These are phyloP conservation scores for Saccopteryx leptura DNA, from an alignment of 2,113 vertebrate species.

Conservation along the genomic window DNA sequence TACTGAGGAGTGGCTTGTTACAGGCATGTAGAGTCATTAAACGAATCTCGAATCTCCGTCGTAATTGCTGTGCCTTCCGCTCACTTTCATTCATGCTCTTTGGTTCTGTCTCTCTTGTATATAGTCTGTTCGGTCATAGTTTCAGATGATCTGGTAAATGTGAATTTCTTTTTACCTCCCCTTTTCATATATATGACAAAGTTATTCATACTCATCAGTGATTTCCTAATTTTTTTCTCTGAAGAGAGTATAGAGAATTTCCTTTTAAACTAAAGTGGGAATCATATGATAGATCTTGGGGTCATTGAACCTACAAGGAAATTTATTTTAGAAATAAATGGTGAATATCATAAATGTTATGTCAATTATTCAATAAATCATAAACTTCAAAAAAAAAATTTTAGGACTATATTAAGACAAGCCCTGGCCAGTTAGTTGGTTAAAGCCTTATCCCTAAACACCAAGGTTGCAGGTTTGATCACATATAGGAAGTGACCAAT, in stretches of 20 bases:
- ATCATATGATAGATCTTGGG: background rate
- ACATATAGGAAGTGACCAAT: too few species aligned
- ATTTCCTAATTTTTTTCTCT: slow-evolving; percentile 27
- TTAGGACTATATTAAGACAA: slow-evolving; percentile 7
- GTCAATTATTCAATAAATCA: background rate
- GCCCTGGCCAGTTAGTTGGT: too few species aligned
- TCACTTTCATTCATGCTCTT: background rate
- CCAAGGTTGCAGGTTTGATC: too few species aligned
- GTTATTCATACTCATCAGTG: background rate
- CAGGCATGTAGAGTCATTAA: background rate
- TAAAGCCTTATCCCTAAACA: too few species aligned
- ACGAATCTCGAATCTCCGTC: background rate
- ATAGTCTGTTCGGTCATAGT: background rate
- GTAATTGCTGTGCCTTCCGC: background rate
- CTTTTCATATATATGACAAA: background rate
- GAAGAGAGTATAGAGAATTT: background rate
- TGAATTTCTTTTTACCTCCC: slow-evolving; percentile 44
- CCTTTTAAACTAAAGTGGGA: slow-evolving; percentile 56
- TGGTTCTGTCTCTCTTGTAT: background rate
- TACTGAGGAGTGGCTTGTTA: background rate
- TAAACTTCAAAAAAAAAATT: slow-evolving; percentile 10
- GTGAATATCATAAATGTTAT: slow-evolving; percentile 19
- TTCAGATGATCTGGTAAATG: background rate
- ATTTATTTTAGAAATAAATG: slow-evolving; percentile 47
- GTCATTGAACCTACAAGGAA: slow-evolving; percentile 47